A percentile compares a stretch with the other conserved stretches of the same genome.
phyloP scores from a whole-genome alignment of 53 echinoderm and acorn worm genomes.

The Stichopus horrens region DNA sequence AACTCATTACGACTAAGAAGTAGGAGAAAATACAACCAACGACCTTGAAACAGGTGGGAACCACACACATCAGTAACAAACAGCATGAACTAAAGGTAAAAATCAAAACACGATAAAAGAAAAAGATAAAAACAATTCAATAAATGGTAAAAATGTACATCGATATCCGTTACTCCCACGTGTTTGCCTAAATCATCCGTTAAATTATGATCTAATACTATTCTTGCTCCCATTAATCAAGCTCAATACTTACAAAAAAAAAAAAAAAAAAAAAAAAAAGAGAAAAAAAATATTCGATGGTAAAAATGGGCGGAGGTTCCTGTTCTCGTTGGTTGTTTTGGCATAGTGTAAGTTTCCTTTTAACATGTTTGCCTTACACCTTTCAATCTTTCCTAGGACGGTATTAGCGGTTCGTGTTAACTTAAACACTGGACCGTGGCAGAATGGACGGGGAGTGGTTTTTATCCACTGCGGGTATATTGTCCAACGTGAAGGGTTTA shows the following conservation, averaged over 20 bases:
- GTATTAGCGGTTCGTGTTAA: slow-evolving; percentile 35
- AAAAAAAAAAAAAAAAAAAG: background rate
- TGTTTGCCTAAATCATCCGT: slow-evolving; percentile 11
- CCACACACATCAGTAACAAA: background rate
- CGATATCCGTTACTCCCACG: background rate
- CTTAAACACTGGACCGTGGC: slow-evolving; percentile 19
- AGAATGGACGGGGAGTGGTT: background rate
- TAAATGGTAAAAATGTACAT: background rate
- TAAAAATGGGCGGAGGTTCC: background rate
- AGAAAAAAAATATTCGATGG: background rate
- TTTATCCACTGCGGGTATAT: slow-evolving; percentile 2
- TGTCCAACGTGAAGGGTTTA: slow-evolving; percentile 35
- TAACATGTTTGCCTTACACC: background rate
- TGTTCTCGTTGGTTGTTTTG: background rate
- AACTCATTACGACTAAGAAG: no score
- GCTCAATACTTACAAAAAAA: background rate
- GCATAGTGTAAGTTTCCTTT: background rate
- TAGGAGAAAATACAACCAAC: no score
- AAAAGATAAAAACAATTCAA: background rate
- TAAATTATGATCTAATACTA: slow-evolving; percentile 21
- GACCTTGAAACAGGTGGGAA: slow-evolving; percentile 12
- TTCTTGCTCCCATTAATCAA: slow-evolving; percentile 34
- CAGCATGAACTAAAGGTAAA: background rate
- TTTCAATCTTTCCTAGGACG: slow-evolving; percentile 7
- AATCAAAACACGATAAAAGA: background rate